Base-by-base conservation (phyloP, 2,797 vertebrate genomes). In the Danio tinwini region DNA sequence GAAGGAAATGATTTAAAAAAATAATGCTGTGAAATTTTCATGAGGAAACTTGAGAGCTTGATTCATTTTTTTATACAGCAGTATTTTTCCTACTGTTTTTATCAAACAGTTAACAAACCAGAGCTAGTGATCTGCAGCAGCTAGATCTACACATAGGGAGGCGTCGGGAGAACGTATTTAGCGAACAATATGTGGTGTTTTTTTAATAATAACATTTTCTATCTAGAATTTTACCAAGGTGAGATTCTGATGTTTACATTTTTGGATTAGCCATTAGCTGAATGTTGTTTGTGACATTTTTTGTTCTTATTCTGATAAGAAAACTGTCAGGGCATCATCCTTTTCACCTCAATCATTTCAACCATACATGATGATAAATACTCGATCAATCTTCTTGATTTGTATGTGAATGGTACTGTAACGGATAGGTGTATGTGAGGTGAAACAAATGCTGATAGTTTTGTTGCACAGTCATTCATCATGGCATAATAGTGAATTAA, bases 211-310 rank as follows among this genome's bases (percentile, higher is more conserved):
- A 64, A 67, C 44, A 82, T 77, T 85, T 88, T 88, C 74, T 83
- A 83, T 79, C 81, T 70, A 73, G 76, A 80, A 81, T 81, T 86
- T 83, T 79, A 74, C 82, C 47, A 13, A 87, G 56, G 59, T 63
- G 14, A 67, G 68, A 71, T 83, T 80, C 82, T 80, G 70, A 84
- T 86, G 76, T 88, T 88, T 87, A 87, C 81, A 87, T 85, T 82
- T 84, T 80, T 59, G 65, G 81, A 74, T 76, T 84, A 84, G 80
- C 81, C 77, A 83, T 85, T 84, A 87, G 86, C 58, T 76, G 12
- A 76, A 21, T 80, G 76, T 83, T 72, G 40, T 82, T 59, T 59
- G 70, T 83, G 72, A 77, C 80, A 65, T 29, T 29, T 81, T 83
- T 78, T 76, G 80, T 71, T 65, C 65, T 80, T 78, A 55, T 81